phyloP scores from a whole-genome alignment of 2,888 invertebrate genomes.

The Scelioninae gen. 2 region DNA sequence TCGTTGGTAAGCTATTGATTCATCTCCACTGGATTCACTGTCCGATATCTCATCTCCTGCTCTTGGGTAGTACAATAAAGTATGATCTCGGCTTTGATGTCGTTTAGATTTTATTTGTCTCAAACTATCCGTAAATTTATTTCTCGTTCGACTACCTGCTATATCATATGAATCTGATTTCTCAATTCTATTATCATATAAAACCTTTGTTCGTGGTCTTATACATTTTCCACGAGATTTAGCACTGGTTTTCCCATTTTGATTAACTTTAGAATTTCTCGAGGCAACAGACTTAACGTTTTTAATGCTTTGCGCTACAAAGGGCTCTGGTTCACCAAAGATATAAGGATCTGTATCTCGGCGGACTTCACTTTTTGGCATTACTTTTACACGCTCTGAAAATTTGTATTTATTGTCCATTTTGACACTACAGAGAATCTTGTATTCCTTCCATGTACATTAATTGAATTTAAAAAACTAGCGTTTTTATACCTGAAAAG shows the following conservation, averaged over 20 bases:
- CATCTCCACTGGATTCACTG: constrained; percentile 75
- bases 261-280: constrained; percentile 67
- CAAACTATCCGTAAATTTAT: constrained; percentile 63
- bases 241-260: constrained; percentile 64
- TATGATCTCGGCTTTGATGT: constrained; percentile 71
- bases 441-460: constrained; percentile 36
- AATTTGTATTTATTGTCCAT: constrained; percentile 76
- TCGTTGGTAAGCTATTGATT: constrained; percentile 73
- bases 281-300: constrained; percentile 66
- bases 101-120: constrained; percentile 65
- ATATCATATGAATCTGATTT: constrained; percentile 12
- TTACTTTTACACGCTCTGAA: constrained; percentile 75
- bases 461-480: constrained; percentile 1
- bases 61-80: constrained; percentile 72
- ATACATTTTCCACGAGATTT: constrained; percentile 70
- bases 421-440: constrained; percentile 15
- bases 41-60: constrained; percentile 75
- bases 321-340: constrained; percentile 75
- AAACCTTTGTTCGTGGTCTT: constrained; percentile 67
- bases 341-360: constrained; percentile 76
- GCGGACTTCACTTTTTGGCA: constrained; percentile 73
- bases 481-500: constrained; percentile 9
- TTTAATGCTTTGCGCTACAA: constrained; percentile 65
- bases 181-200: constrained; percentile 59
- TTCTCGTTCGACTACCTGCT: constrained; percentile 58